Evolutionary conservation across 2,888 invertebrate species (phyloP).

Genomic region (Athalia circularis): DNA sequence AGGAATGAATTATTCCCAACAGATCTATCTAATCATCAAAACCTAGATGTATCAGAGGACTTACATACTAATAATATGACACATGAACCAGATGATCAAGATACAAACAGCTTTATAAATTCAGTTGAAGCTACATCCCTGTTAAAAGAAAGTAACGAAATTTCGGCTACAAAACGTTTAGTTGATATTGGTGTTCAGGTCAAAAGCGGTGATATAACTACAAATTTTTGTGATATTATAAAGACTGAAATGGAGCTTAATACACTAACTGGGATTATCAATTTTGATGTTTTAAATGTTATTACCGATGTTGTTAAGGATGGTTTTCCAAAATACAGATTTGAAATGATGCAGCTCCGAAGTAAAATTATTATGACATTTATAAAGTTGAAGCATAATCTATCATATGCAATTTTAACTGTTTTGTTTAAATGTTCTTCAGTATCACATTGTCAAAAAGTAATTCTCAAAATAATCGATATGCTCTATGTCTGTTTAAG

Average conservation of each 20-base stretch:
- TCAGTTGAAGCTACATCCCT: background rate
- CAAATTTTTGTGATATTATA: background rate
- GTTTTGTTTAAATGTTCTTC: background rate
- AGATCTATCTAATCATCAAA: background rate
- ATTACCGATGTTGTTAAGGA: background rate
- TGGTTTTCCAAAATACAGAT: background rate
- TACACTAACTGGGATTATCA: conserved; percentile 46
- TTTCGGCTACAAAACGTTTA: background rate
- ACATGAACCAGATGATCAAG: background rate
- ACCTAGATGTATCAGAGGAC: too few relatives aligned
- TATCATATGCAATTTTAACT: background rate
- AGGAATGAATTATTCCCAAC: background rate
- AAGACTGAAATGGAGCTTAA: conserved; percentile 35
- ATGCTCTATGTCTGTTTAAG: background rate
- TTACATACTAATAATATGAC: too few relatives aligned
- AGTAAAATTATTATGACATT: background rate
- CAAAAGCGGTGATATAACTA: background rate
- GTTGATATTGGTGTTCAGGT: conserved; percentile 32
- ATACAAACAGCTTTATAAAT: background rate
- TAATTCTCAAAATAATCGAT: conserved; percentile 1
- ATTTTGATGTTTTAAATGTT: conserved; percentile 9
- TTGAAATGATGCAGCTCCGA: background rate
- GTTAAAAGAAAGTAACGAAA: background rate
- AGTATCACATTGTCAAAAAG: background rate
- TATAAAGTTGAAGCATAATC: background rate